These are phyloP conservation scores for Peromyscus polionotus DNA, from an alignment of 2,113 vertebrate species.

Conservation along the genomic window DNA sequence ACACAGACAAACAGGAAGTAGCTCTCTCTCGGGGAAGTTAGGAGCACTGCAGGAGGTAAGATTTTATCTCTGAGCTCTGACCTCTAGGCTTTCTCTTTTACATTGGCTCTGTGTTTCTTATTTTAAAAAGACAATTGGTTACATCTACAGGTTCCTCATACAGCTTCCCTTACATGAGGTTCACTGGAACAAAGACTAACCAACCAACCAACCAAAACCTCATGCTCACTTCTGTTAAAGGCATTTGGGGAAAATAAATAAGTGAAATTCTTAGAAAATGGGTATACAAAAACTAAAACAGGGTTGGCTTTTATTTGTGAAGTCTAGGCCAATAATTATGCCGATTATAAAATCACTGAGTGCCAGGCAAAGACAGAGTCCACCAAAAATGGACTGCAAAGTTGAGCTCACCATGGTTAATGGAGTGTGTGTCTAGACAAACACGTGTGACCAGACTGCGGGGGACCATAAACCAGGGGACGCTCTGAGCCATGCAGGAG, in stretches of 20 bases:
- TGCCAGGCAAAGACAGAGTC: slow-evolving; percentile 15
- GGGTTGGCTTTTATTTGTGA: neutral
- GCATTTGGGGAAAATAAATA: neutral
- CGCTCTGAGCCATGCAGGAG: neutral
- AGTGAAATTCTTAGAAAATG: neutral
- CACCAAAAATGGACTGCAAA: neutral
- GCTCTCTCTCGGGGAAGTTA: too few relatives aligned
- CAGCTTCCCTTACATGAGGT: neutral
- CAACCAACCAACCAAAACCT: neutral
- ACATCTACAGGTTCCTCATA: neutral
- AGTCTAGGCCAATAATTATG: slow-evolving; percentile 16
- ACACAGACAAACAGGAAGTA: too few relatives aligned
- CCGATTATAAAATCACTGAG: neutral
- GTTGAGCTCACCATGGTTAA: neutral
- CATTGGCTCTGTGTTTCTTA: too few relatives aligned
- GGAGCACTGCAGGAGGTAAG: too few relatives aligned
- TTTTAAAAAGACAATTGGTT: too few relatives aligned
- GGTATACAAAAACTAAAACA: neutral
- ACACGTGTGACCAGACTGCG: neutral
- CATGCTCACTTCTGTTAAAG: neutral
- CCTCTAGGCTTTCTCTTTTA: too few relatives aligned
- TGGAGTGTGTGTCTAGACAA: neutral
- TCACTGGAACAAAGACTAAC: neutral
- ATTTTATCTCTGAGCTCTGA: too few relatives aligned
- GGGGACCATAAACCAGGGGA: neutral